Percentiles rank a stretch among this genome's conserved stretches.
Evolutionary conservation across 2,888 invertebrate species (phyloP).

Genomic region (Taphrorychus bicolor): DNA sequence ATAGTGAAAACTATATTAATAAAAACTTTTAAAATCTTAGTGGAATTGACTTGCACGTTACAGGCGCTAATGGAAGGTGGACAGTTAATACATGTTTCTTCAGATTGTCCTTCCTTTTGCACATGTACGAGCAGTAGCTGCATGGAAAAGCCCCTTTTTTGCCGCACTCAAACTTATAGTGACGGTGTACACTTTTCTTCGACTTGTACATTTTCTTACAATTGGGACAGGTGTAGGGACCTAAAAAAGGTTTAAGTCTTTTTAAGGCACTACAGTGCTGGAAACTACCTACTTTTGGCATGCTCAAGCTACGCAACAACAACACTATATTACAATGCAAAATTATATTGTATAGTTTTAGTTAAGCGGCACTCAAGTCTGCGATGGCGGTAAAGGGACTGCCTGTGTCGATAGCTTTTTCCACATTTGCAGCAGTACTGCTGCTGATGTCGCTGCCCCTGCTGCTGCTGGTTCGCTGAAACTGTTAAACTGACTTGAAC

Average conservation of each 20-base stretch:
- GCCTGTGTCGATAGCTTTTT: slow-evolving; percentile 40
- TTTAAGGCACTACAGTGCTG: background rate
- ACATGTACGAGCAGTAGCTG: slow-evolving; percentile 68
- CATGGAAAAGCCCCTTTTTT: slow-evolving; percentile 67
- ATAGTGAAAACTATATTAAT: too few species aligned
- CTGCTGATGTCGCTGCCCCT: too few species aligned
- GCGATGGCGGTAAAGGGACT: slow-evolving; percentile 44
- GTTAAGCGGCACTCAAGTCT: slow-evolving; percentile 45
- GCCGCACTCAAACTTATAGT: slow-evolving; percentile 35
- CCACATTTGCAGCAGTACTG: slow-evolving; percentile 35
- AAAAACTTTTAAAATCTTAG: too few species aligned
- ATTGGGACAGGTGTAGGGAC: slow-evolving; percentile 15
- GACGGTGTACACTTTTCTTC: slow-evolving; percentile 16
- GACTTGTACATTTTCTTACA: slow-evolving; percentile 25
- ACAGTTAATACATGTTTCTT: slow-evolving; percentile 32
- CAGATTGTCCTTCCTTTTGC: slow-evolving; percentile 69
- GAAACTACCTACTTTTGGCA: background rate
- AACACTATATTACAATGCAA: background rate
- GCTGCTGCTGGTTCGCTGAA: background rate
- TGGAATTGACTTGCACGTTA: too few species aligned
- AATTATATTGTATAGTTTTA: background rate
- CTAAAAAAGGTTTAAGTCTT: background rate
- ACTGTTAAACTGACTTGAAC: background rate
- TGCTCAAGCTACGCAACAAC: background rate
- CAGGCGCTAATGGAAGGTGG: too few species aligned